Percentiles rank a stretch among this genome's conserved stretches.
Conservation (phyloP, 2,888 invertebrate species). For the Cancer borealis region DNA sequence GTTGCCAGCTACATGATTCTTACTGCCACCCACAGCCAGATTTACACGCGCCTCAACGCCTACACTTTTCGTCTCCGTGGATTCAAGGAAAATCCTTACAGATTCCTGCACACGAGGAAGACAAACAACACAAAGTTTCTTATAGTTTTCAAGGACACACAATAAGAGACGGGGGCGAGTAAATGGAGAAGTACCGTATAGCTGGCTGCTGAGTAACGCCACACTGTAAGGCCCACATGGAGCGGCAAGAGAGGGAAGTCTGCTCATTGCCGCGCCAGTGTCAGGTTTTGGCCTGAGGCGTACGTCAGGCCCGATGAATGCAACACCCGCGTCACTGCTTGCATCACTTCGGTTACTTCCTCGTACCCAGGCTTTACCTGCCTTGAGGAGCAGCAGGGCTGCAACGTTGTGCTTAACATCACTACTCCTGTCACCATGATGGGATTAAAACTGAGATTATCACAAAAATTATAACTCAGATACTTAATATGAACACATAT, state of each 20-base stretch:
- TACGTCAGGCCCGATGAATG: slow-evolving; percentile 7
- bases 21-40: neutral
- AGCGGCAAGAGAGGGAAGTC: neutral
- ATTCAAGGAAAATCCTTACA: neutral
- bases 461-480: neutral
- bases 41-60: neutral
- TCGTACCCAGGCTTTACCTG: neutral
- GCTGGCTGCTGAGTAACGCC: neutral
- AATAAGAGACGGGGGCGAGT: neutral
- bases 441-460: neutral
- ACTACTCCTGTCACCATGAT: neutral
- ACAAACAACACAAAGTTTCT: neutral
- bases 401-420: neutral
- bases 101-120: neutral
- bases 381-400: neutral
- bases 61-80: neutral
- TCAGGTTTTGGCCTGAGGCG: slow-evolving; percentile 6
- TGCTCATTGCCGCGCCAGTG: neutral
- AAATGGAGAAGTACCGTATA: neutral
- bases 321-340: neutral
- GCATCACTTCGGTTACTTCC: neutral
- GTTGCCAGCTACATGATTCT: slow-evolving; percentile 30
- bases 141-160: neutral
- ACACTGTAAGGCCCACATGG: neutral
- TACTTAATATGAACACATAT: neutral